Evolutionary conservation across 2,888 invertebrate genomes (phyloP).

Genomic region (Luffia ferchaultella): DNA sequence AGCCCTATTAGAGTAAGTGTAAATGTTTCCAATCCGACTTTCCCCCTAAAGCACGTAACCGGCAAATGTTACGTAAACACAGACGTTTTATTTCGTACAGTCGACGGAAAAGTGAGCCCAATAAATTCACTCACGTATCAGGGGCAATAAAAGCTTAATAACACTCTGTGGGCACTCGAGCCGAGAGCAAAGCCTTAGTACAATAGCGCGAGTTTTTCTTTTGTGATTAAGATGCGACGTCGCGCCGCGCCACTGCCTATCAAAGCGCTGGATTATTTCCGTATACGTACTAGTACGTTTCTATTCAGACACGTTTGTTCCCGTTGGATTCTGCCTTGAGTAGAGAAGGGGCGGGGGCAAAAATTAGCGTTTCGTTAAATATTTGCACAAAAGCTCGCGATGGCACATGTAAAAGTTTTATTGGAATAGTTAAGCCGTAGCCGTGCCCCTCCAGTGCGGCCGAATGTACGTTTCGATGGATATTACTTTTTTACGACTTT

Average conservation of each 20-base stretch:
- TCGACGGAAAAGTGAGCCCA: not conserved
- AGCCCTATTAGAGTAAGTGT: too few species aligned
- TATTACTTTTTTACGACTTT: conserved; percentile 32
- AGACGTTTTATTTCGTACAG: not conserved
- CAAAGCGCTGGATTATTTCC: not conserved
- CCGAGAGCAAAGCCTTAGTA: not conserved
- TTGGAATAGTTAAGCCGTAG: conserved; percentile 36
- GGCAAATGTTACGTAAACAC: not conserved
- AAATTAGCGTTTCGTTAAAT: conserved; percentile 19
- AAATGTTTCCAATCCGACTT: not conserved
- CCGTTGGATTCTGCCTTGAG: too few species aligned
- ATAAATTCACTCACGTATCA: not conserved
- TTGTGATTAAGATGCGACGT: not conserved
- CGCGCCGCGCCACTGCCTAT: not conserved
- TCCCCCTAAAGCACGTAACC: not conserved
- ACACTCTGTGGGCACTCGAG: not conserved
- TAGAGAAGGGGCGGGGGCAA: too few species aligned
- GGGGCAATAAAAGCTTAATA: not conserved
- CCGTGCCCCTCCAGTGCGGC: conserved; percentile 4
- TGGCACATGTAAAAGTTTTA: conserved; percentile 39
- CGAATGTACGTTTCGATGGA: conserved; percentile 27
- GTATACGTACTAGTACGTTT: too few species aligned
- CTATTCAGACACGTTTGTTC: too few species aligned
- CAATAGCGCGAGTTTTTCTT: not conserved
- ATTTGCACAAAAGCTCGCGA: conserved; percentile 22